Conservation (phyloP, 1,140 invertebrate genomes). For the Panulirus ornatus region DNA sequence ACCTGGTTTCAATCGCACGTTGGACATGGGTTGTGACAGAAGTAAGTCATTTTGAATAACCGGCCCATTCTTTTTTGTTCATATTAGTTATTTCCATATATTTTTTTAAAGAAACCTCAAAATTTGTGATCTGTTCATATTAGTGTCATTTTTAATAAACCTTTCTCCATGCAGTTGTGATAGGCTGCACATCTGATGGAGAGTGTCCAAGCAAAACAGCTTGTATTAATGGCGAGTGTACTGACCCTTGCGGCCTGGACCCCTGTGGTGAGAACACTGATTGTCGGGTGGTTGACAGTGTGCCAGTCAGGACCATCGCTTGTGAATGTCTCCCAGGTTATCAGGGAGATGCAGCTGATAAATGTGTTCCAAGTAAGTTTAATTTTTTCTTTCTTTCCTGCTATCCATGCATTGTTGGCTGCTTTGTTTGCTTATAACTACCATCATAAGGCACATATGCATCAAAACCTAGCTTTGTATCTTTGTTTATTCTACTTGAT, state of each 20-base stretch:
- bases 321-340: slow-evolving; percentile 76
- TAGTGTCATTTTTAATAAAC: neutral
- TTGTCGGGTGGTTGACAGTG: slow-evolving; percentile 88
- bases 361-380: slow-evolving; percentile 77
- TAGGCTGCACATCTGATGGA: slow-evolving; percentile 76
- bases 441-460: too few relatives aligned
- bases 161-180: slow-evolving; percentile 60
- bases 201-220: slow-evolving; percentile 76
- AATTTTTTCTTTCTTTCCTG: neutral
- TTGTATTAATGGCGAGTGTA: slow-evolving; percentile 76
- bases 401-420: neutral
- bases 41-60: slow-evolving; percentile 72
- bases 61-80: neutral
- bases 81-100: neutral
- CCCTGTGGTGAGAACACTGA: slow-evolving; percentile 83
- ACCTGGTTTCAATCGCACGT: slow-evolving; percentile 88
- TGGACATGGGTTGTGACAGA: slow-evolving; percentile 80
- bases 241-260: slow-evolving; percentile 74
- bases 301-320: slow-evolving; percentile 83
- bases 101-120: too few relatives aligned
- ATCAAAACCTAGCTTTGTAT: too few relatives aligned
- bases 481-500: too few relatives aligned
- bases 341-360: slow-evolving; percentile 77
- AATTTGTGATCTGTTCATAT: too few relatives aligned
- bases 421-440: too few relatives aligned